Evolutionary conservation across 2,113 vertebrate genomes (phyloP).

Genomic region (Lepus timidus): DNA sequence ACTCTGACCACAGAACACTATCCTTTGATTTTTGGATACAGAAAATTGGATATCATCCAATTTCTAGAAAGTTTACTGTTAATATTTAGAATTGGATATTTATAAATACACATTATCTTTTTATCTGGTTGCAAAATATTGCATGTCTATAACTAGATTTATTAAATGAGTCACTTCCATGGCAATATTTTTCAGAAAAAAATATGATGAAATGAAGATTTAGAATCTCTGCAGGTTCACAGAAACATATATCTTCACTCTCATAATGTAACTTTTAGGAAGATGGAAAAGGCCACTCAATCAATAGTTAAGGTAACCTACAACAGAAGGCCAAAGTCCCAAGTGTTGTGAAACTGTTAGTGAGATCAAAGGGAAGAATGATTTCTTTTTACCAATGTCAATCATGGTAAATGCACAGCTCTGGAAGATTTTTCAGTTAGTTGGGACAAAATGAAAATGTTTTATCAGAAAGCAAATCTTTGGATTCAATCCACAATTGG

Average conservation of each 20-base stretch:
- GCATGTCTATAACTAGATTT: background rate
- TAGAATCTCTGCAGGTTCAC: background rate
- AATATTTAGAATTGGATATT: background rate
- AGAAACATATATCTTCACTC: background rate
- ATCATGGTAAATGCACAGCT: background rate
- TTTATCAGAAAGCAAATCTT: constrained; percentile 62
- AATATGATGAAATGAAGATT: background rate
- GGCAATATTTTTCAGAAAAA: background rate
- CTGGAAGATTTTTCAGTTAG: background rate
- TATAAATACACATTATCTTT: background rate
- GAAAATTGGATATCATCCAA: background rate
- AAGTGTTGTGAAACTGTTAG: background rate
- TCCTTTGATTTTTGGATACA: background rate
- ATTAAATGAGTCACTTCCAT: background rate
- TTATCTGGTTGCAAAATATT: background rate
- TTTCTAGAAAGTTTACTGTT: background rate
- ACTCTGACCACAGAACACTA: background rate
- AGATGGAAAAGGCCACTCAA: background rate
- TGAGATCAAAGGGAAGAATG: background rate
- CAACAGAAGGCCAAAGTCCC: background rate
- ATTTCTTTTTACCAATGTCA: background rate
- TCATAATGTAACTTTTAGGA: background rate
- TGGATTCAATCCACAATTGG: background rate
- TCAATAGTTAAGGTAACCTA: background rate
- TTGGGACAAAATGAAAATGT: background rate